These are phyloP conservation scores for Chloroceryle amazona DNA, from an alignment of 2,797 vertebrate species.

Conservation along the genomic window DNA sequence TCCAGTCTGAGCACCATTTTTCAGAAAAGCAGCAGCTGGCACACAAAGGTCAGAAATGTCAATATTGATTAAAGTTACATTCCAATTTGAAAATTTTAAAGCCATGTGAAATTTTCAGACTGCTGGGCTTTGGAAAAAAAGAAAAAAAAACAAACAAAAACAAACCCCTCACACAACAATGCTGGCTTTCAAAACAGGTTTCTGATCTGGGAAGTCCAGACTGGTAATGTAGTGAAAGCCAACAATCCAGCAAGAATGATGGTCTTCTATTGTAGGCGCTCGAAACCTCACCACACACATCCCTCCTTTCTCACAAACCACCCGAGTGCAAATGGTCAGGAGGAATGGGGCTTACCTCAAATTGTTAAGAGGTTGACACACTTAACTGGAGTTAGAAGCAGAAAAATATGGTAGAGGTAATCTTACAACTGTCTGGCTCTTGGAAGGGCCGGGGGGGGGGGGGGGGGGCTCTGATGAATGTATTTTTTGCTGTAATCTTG, in stretches of 20 bases:
- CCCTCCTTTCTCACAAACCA: neutral
- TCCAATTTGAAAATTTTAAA: neutral
- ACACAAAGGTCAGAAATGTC: neutral
- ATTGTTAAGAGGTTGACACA: neutral
- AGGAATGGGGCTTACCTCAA: neutral
- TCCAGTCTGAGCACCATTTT: neutral
- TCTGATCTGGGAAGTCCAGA: neutral
- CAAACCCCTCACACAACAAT: neutral
- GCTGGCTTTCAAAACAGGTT: neutral
- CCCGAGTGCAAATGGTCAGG: neutral
- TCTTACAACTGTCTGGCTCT: slow-evolving; percentile 5
- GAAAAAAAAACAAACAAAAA: too few species aligned
- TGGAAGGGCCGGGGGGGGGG: neutral
- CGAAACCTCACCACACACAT: neutral
- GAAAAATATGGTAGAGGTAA: neutral
- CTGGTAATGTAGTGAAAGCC: neutral
- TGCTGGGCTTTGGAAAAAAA: neutral
- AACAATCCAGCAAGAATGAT: neutral
- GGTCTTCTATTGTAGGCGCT: neutral
- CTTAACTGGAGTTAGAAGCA: neutral
- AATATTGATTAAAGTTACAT: neutral
- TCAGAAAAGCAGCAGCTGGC: neutral
- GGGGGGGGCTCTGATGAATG: slow-evolving; percentile 17
- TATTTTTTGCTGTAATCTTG: slow-evolving; percentile 57
- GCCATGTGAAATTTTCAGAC: neutral